Evolutionary conservation across 2,797 vertebrate species (phyloP), one percentile per base, ranked within the genome.

Genomic region (Tokudaia muenninki): DNA sequence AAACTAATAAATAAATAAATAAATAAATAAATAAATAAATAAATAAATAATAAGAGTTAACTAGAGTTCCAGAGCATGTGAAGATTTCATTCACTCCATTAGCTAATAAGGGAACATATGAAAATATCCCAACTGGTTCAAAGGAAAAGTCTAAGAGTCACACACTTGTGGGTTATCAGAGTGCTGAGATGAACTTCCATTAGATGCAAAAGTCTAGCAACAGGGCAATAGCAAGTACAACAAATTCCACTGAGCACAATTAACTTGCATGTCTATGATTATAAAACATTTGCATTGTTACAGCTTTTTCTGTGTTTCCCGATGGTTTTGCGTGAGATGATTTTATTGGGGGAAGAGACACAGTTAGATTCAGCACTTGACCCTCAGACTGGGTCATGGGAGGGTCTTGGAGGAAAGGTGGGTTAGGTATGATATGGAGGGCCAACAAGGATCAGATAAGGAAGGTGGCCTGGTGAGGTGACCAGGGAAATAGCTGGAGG

Each of bases 71-170:
- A 41, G 11, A 87, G 70, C 63, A 83, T 78, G 55, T 75, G 81
- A 80, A 87, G 31, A 41, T 84, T 80, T 93, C 90, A 29, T 87
- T 97, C 91, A 93, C 44, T 50, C 87, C 47, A 41, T 90, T 79
- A 37, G 81, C 63, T 87, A 93, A 83, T 75, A 24, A 94, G 22
- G 50, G 26, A 83, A 59, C 17, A 70, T 41, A 50, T 57, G 63
- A 72, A 96, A 34, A 72, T 80, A 13, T 75, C 75, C 80, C 83
- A 37, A 82, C 2, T 34, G 47, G 29, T 26, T 94, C 52, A 41
- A 78, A 96, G 67, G 70, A 92, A 72, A 94, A 95, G 37, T 90
- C 37, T 16, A 75, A 96, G 81, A 97, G 41, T n/a, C 19, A 50
- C 57, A 17, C 9, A 72, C 12, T 61, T 44, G 2, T 34, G 55